Evolutionary conservation across 2,888 invertebrate species (phyloP).

Genomic region (Hermaeophaga mercurialis): DNA sequence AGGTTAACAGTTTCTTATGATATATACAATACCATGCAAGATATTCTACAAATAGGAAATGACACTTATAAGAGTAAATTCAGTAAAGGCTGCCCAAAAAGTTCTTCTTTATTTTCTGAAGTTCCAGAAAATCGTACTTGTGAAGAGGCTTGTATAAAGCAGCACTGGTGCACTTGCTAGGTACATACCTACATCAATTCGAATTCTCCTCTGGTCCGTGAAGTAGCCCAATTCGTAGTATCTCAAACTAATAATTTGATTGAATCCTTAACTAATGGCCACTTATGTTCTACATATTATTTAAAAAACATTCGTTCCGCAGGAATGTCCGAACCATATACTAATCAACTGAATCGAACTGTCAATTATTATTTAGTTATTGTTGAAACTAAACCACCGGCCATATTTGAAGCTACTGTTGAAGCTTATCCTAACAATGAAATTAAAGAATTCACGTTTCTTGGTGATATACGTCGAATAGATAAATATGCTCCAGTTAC

Average conservation of each 20-base stretch:
- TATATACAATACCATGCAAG: slow-evolving; percentile 72
- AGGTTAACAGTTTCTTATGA: slow-evolving; percentile 78
- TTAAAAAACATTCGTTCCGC: background rate
- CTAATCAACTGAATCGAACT: background rate
- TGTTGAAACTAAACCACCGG: slow-evolving; percentile 2
- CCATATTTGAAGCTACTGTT: slow-evolving; percentile 16
- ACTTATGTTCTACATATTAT: slow-evolving; percentile 40
- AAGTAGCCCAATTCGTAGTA: slow-evolving; percentile 58
- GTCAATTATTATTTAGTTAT: slow-evolving; percentile 7
- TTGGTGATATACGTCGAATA: slow-evolving; percentile 7
- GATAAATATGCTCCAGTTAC: slow-evolving; percentile 3
- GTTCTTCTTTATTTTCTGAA: slow-evolving; percentile 69
- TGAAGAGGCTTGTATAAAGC: slow-evolving; percentile 67
- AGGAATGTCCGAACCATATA: slow-evolving; percentile 9
- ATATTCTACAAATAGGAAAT: slow-evolving; percentile 64
- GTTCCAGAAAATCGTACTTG: slow-evolving; percentile 69
- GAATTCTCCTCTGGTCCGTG: slow-evolving; percentile 60
- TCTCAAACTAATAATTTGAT: slow-evolving; percentile 33
- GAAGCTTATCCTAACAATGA: background rate
- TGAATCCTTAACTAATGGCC: slow-evolving; percentile 59
- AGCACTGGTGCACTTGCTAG: slow-evolving; percentile 79
- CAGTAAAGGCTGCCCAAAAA: slow-evolving; percentile 66
- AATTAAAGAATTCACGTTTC: background rate
- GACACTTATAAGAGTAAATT: slow-evolving; percentile 44
- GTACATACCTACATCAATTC: slow-evolving; percentile 60